Conservation (phyloP, 2,888 invertebrate species). For the Xylota sylvarum region DNA sequence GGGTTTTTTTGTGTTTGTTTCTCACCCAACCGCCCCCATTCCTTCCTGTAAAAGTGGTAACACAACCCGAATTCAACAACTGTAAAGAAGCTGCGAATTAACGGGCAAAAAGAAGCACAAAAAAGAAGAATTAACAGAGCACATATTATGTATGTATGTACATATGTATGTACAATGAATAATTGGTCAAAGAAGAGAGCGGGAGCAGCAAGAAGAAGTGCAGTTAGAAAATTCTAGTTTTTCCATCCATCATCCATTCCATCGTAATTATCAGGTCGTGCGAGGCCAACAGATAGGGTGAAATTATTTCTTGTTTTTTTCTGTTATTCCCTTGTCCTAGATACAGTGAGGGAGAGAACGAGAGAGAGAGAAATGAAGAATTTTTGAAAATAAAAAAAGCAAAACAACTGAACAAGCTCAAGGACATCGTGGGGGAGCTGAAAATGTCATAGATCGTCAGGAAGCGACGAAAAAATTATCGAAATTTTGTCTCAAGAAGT, state of each 20-base stretch:
- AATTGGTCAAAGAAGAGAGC: slow-evolving; percentile 25
- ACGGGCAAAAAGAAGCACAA: background rate
- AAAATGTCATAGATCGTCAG: slow-evolving; percentile 38
- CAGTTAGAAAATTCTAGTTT: slow-evolving; percentile 58
- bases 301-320: slow-evolving; percentile 15
- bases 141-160: background rate
- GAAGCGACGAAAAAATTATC: slow-evolving; percentile 10
- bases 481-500: slow-evolving; percentile 11
- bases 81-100: slow-evolving; percentile 25
- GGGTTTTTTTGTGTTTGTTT: slow-evolving; percentile 4
- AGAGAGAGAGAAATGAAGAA: slow-evolving; percentile 27
- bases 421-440: slow-evolving; percentile 53
- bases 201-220: slow-evolving; percentile 44
- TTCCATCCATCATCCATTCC: background rate
- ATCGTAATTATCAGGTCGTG: slow-evolving; percentile 18
- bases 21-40: background rate
- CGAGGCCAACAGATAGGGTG: slow-evolving; percentile 8
- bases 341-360: slow-evolving; percentile 23
- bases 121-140: slow-evolving; percentile 25
- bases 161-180: background rate
- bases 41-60: slow-evolving; percentile 47
- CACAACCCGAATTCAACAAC: slow-evolving; percentile 29
- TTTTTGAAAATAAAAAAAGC: slow-evolving; percentile 28
- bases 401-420: slow-evolving; percentile 38
- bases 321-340: slow-evolving; percentile 58